Conservation (phyloP, 2,888 invertebrate genomes). For the Apodemia mormo region DNA sequence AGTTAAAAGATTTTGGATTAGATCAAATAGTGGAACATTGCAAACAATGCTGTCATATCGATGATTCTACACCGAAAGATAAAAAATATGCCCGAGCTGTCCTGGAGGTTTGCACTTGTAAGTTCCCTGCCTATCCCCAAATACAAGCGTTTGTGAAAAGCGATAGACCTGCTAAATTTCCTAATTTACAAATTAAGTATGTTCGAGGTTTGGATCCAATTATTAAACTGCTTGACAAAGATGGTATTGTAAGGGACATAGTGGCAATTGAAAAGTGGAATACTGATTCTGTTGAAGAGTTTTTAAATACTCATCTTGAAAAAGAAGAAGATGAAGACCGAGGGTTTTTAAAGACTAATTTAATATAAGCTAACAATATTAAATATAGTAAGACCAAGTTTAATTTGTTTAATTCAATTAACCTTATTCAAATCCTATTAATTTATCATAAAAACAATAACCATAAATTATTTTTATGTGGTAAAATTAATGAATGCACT, state of each 20-base stretch:
- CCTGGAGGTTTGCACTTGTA: conserved; percentile 98
- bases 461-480: too few species aligned
- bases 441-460: too few species aligned
- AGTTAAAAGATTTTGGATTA: conserved; percentile 88
- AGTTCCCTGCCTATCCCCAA: conserved; percentile 98
- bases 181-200: conserved; percentile 95
- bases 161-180: conserved; percentile 93
- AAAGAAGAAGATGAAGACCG: conserved; percentile 79
- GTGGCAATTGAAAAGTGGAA: conserved; percentile 99
- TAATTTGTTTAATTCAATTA: not conserved
- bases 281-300: conserved; percentile 98
- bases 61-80: conserved; percentile 83
- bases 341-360: conserved; percentile 83
- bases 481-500: too few species aligned
- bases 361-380: conserved; percentile 57
- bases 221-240: conserved; percentile 93
- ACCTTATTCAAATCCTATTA: not conserved
- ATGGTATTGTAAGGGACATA: conserved; percentile 91
- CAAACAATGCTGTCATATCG: conserved; percentile 90
- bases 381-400: conserved; percentile 10
- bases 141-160: conserved; percentile 99
- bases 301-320: conserved; percentile 93
- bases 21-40: conserved; percentile 86
- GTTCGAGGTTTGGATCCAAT: conserved; percentile 96
- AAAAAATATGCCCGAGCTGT: conserved; percentile 95